Evolutionary conservation across 2,113 vertebrate genomes (phyloP).

Genomic region (Platanista minor): DNA sequence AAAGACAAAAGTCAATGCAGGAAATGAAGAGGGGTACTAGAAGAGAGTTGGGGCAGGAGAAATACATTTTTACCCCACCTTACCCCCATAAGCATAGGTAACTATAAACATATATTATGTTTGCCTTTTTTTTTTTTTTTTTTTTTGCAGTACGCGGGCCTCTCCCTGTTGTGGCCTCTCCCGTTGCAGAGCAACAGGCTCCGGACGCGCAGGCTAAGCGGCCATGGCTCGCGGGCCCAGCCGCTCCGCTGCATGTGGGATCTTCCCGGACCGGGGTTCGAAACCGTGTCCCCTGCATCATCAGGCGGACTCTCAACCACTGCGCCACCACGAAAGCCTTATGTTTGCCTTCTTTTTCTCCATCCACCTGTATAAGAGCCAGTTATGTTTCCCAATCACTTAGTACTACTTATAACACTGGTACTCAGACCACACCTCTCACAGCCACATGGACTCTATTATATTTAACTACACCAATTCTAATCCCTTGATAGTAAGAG

Average conservation of each 20-base stretch:
- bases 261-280: too few relatives aligned
- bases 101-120: background rate
- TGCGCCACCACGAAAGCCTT: too few relatives aligned
- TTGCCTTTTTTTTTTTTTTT: background rate
- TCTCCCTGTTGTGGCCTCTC: too few relatives aligned
- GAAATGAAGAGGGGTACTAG: background rate
- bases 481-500: background rate
- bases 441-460: background rate
- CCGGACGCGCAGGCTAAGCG: too few relatives aligned
- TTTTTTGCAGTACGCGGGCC: too few relatives aligned
- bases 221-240: too few relatives aligned
- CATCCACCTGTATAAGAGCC: background rate
- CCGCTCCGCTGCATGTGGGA: too few relatives aligned
- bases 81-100: background rate
- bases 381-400: background rate
- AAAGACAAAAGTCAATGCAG: background rate
- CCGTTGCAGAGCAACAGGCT: too few relatives aligned
- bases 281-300: too few relatives aligned
- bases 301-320: too few relatives aligned
- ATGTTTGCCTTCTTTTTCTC: background rate
- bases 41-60: background rate
- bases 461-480: background rate
- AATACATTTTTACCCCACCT: too few relatives aligned
- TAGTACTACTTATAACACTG: background rate
- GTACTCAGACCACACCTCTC: background rate